Evolutionary conservation across 2,888 invertebrate species (phyloP), one percentile per base, ranked within the genome.

Genomic region (Polyploca ridens): DNA sequence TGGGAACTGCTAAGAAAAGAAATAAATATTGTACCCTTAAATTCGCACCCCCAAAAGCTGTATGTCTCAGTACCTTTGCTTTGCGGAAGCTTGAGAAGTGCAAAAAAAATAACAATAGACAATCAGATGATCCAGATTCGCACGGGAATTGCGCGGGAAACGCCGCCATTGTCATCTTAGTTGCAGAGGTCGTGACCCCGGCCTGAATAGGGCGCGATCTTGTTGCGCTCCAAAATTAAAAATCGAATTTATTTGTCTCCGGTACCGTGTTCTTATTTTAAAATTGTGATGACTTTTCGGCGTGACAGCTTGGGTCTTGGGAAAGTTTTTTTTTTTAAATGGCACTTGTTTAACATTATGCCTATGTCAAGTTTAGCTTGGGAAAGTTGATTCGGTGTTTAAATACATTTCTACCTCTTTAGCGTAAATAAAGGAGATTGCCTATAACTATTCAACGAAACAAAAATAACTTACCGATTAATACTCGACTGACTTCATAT

Each of bases 71-170:
- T 66, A 74, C 76, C 76, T 74, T 72, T 73, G 64, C 70, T 68
- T 70, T 74, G 71, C 83, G 84, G 84, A 83, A 85, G 86, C 79
- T 79, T 85, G 81, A 78, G 82, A 85, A 83, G 74, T 68, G 66
- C 72, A 81, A 83, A 84, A 86, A 86, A 85, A 80, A 81, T 68
- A 82, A 89, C 89, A 89, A 89, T 89, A 85, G 85, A 85, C 85
- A 84, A 84, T 84, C 85, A 86, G 87, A 88, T 89, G 89, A 87
- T 89, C 84, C 85, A 89, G 79, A 88, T 90, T 89, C 89, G 89
- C 89, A 88, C 82, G 90, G 90, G 88, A 88, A 69, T 77, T 46
- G 46, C 46, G 46, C 46, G 46, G 46, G 46, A 46, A n/a, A 46
- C 46, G 46, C n/a, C n/a, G n/a, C 78, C 77, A 81, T 70, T 13